Evolutionary conservation across 1,140 invertebrate genomes (phyloP).

Genomic region (Caerostris extrusa): DNA sequence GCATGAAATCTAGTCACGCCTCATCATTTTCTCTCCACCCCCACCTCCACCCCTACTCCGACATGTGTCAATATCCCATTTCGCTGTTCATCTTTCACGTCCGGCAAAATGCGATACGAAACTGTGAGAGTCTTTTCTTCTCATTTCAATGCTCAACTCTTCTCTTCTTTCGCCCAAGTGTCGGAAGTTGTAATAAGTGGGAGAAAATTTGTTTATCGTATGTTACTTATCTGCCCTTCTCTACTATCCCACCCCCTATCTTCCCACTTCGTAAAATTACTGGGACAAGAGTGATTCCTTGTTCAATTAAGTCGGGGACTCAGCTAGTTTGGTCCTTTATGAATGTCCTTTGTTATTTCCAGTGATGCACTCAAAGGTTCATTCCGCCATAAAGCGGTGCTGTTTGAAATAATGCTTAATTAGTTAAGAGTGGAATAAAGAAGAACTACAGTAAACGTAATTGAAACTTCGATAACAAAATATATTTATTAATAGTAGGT

Average conservation of each 20-base stretch:
- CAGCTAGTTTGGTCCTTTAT: not conserved
- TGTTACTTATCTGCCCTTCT: not conserved
- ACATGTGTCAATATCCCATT: slow-evolving; percentile 20
- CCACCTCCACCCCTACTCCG: not conserved
- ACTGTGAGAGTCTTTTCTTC: not conserved
- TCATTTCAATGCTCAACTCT: not conserved
- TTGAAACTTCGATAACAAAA: too few species aligned
- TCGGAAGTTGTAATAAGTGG: slow-evolving; percentile 26
- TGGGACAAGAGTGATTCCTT: not conserved
- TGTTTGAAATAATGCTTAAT: too few species aligned
- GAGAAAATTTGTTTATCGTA: slow-evolving; percentile 9
- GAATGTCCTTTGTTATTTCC: not conserved
- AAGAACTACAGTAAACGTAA: too few species aligned
- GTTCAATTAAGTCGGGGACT: slow-evolving; percentile 1
- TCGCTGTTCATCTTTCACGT: not conserved
- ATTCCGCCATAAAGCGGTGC: too few species aligned
- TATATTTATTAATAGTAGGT: too few species aligned
- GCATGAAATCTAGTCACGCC: slow-evolving; percentile 22
- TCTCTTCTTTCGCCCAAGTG: not conserved
- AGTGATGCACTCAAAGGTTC: not conserved
- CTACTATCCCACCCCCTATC: too few species aligned
- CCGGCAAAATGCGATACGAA: not conserved
- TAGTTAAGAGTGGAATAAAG: too few species aligned
- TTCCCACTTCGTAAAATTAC: not conserved
- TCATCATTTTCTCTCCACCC: not conserved